Conservation (phyloP, 2,888 invertebrate species). For the Eristalis tenax region DNA sequence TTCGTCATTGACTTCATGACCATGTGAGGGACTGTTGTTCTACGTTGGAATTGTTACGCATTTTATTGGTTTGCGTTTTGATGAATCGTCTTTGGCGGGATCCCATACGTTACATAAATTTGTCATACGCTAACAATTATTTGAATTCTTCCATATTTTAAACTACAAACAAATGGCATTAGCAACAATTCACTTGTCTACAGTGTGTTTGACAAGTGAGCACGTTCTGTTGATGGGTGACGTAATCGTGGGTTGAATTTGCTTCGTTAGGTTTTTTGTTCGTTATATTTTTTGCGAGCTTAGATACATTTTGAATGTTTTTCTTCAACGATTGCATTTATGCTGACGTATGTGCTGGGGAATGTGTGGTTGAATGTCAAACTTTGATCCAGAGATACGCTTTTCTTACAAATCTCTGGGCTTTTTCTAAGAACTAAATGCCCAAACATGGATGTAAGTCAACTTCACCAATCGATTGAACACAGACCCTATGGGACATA, state of each 20-base stretch:
- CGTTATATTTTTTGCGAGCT: too few species aligned
- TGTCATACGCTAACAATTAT: constrained; percentile 38
- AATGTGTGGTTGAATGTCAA: too few species aligned
- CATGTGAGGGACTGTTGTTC: not conserved
- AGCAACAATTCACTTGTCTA: not conserved
- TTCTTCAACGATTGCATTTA: too few species aligned
- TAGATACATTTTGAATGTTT: too few species aligned
- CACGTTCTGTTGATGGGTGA: not conserved
- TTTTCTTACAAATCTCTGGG: too few species aligned
- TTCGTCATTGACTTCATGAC: not conserved
- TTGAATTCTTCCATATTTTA: constrained; percentile 21
- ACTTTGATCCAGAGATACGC: too few species aligned
- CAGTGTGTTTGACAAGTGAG: not conserved
- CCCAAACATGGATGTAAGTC: too few species aligned
- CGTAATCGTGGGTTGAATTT: not conserved
- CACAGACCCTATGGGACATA: too few species aligned
- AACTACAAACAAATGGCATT: not conserved
- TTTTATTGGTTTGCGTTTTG: not conserved
- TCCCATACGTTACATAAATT: constrained; percentile 36
- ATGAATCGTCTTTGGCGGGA: constrained; percentile 37
- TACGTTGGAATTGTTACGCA: not conserved
- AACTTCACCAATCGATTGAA: too few species aligned
- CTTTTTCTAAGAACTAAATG: too few species aligned
- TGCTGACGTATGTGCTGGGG: too few species aligned
- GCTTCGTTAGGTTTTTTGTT: not conserved